Evolutionary conservation across 2,888 invertebrate genomes (phyloP), one percentile per base, ranked within the genome.

Genomic region (Caenorhabditis sp.): DNA sequence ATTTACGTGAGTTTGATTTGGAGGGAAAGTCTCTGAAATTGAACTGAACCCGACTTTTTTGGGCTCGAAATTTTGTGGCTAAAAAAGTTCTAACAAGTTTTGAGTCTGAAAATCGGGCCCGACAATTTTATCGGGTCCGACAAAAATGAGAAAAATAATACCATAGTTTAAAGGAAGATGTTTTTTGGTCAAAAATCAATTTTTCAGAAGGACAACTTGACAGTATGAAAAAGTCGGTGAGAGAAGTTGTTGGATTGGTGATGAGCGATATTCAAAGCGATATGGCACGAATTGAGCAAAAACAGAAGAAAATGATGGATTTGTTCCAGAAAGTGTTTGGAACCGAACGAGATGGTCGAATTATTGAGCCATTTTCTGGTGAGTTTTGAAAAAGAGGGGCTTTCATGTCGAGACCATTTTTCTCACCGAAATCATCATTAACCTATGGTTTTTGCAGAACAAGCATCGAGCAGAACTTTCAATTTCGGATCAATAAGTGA

Each of bases 181-280:
- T 4, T 17, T 51, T 19, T 19, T 17, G n/a, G 21, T 57, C 2
- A 26, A 17, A 26, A 57, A 26, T 26, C 14, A 43, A 26, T 43
- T 23, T 49, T 74, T 53, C 69, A 74, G 74, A 74, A 51, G 62
- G 66, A 31, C 74, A 74, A 58, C 63, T 74, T 8, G 61, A 74
- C 27, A 58, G 66, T 5, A 51, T 66, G 57, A 59, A 55, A 27
- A 61, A 51, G 17, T 51, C 66, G n/a, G 62, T 74, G 53, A 43
- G 69, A 60, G 69, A 74, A 43, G 64, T 62, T n/a, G 23, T 74
- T 12, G 69, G 63, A 23, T 36, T 69, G 17, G 58, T 61, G 12
- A 69, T 74, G 69, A 54, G 36, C 17, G 74, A 74, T 58, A 49
- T 74, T 6, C 61, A 69, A 51, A 36, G 58, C 23, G 74, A 74